These are phyloP conservation scores for Cardiocondyla obscurior DNA, from an alignment of 1,140 invertebrate species.

Conservation along the genomic window DNA sequence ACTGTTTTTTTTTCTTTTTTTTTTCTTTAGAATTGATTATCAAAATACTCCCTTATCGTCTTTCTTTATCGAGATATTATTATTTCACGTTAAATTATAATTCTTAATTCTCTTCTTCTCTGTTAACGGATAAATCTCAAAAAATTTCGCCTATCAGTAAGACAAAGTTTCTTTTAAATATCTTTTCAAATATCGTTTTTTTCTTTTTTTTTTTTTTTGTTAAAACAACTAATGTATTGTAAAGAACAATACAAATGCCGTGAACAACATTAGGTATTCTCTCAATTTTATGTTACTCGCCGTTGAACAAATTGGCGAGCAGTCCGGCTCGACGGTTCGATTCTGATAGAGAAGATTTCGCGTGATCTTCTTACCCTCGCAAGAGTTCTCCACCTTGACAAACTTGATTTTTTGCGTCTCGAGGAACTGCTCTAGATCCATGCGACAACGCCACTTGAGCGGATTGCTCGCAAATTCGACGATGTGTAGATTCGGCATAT, in stretches of 20 bases:
- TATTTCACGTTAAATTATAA: neutral
- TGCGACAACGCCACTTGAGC: constrained; percentile 74
- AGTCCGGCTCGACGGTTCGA: constrained; percentile 48
- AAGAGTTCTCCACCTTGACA: constrained; percentile 68
- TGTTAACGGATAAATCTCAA: neutral
- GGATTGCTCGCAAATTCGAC: constrained; percentile 73
- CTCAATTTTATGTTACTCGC: neutral
- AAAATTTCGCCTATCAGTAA: neutral
- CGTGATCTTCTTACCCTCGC: constrained; percentile 70
- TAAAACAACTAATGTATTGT: neutral
- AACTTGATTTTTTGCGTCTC: constrained; percentile 70
- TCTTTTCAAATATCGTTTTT: too few species aligned
- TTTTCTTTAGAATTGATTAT: neutral
- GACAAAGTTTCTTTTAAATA: neutral
- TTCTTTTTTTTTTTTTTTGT: neutral
- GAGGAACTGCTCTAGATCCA: constrained; percentile 73
- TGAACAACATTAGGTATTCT: neutral
- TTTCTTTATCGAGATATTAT: neutral
- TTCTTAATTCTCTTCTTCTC: too few species aligned
- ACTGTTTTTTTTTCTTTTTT: neutral
- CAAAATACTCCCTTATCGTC: neutral
- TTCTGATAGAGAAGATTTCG: constrained; percentile 65
- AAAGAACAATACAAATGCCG: neutral
- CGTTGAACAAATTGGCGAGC: constrained; percentile 36
- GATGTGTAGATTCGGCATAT: constrained; percentile 63